A percentile compares a stretch with the other conserved stretches of the same genome.
phyloP scores from a whole-genome alignment of 53 echinoderm and acorn worm species.

The Henricia sp. region DNA sequence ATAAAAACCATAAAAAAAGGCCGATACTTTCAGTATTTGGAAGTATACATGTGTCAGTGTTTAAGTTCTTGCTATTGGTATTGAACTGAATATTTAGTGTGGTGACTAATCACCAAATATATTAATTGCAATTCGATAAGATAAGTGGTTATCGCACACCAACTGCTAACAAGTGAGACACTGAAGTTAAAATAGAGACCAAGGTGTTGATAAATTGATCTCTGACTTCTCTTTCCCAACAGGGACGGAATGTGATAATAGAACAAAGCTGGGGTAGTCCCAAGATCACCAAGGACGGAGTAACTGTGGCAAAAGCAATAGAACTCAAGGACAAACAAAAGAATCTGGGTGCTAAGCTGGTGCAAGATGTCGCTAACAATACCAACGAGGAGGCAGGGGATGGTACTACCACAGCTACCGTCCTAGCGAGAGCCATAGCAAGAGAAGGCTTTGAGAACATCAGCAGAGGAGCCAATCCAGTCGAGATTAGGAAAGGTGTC shows the following conservation, averaged over 20 bases:
- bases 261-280: constrained; percentile 99
- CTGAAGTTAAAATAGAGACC: no score
- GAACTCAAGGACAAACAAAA: constrained; percentile 92
- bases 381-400: constrained; percentile 96
- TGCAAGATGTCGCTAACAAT: constrained; percentile 95
- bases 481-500: constrained; percentile 87
- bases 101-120: no score
- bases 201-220: no score
- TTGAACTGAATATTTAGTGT: no score
- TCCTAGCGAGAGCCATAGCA: constrained; percentile 88
- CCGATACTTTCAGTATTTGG: no score
- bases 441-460: constrained; percentile 95
- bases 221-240: neutral
- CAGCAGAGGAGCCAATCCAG: constrained; percentile 89
- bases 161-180: no score
- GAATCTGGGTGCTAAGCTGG: constrained; percentile 91
- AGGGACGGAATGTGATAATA: constrained; percentile 97
- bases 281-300: constrained; percentile 97
- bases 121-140: no score
- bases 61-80: no score
- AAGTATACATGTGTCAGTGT: no score
- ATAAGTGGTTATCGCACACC: no score
- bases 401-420: constrained; percentile 93
- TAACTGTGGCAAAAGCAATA: constrained; percentile 92
- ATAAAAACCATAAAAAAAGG: no score